Evolutionary conservation across 2,888 invertebrate species (phyloP), one percentile per base, ranked within the genome.

Genomic region (Vesta saturnalis): DNA sequence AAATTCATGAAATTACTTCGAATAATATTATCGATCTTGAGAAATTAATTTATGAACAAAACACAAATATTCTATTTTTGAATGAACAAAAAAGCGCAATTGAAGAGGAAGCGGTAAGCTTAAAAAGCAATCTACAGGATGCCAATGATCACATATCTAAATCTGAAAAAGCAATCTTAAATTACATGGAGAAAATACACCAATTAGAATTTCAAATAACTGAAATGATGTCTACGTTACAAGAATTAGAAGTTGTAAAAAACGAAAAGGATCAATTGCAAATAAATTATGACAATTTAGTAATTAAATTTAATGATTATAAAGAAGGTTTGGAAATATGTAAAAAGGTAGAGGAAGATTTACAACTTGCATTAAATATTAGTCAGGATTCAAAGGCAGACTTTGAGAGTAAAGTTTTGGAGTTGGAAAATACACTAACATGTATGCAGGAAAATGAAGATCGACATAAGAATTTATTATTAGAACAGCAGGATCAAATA

Each of bases 121-220:
- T 73, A 35, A 59, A 47, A n/a, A 35, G 65, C 6, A 59, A 66
- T 39, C 58, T 74, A 21, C 35, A 59, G 14, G 19, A 55, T 22
- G 46, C 70, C 1, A 64, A 72, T 55, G 15, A 46, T 5, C 59
- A 71, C 49, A 15, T 69, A n/a, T 18, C 43, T 10, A 30, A 39
- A 21, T 67, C 72, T 55, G 52, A 72, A 66, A 21, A 59, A 1
- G 60, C 46, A 21, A 64, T 72, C 47, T 47, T 58, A 1, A 43
- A 60, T 22, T 56, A 73, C 57, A 59, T 39, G n/a, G 15, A 49
- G 15, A 72, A 71, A 68, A 72, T 72, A 46, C 46, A 65, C 4
- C 30, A 21, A 6, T 59, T 72, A 46, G 64, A 59, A 16, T 19
- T 16, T 19, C 69, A 52, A 23, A 64, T 73, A 22, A 15, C 52